Evolutionary conservation across 2,797 vertebrate species (phyloP).

Genomic region (Crocidura indochinensis): DNA sequence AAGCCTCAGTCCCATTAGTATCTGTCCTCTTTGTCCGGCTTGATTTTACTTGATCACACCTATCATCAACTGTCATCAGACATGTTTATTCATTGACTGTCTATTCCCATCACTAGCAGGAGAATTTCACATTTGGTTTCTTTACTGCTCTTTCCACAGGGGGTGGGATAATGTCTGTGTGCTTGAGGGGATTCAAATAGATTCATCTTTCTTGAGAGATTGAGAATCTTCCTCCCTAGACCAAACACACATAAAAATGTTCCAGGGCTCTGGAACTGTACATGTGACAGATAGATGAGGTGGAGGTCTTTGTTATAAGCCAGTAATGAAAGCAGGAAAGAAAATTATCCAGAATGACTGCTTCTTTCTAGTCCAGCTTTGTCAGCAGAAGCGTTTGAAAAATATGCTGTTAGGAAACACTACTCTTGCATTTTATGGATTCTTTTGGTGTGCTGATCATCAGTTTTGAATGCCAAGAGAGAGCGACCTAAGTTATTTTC

Average conservation of each 20-base stretch:
- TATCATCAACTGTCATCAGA: slow-evolving; percentile 19
- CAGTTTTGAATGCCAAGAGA: slow-evolving; percentile 38
- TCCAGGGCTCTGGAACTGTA: neutral
- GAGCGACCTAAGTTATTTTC: slow-evolving; percentile 6
- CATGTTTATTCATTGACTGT: neutral
- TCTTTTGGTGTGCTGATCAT: slow-evolving; percentile 9
- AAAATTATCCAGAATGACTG: neutral
- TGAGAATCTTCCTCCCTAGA: neutral
- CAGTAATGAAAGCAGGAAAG: neutral
- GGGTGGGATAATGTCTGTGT: neutral
- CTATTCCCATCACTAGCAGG: neutral
- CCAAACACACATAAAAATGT: neutral
- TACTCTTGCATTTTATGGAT: slow-evolving; percentile 31
- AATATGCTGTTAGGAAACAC: neutral
- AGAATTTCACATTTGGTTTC: neutral
- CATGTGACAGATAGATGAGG: neutral
- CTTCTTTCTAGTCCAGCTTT: neutral
- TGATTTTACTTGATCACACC: slow-evolving; percentile 25
- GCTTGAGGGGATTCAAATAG: neutral
- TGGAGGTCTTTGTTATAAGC: neutral
- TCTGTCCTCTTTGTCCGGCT: neutral
- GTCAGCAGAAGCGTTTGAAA: slow-evolving; percentile 20
- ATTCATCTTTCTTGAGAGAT: neutral
- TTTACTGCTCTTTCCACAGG: neutral
- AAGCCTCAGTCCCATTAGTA: neutral